phyloP scores from a whole-genome alignment of 2,797 vertebrate genomes.

The Diceros bicornis region DNA sequence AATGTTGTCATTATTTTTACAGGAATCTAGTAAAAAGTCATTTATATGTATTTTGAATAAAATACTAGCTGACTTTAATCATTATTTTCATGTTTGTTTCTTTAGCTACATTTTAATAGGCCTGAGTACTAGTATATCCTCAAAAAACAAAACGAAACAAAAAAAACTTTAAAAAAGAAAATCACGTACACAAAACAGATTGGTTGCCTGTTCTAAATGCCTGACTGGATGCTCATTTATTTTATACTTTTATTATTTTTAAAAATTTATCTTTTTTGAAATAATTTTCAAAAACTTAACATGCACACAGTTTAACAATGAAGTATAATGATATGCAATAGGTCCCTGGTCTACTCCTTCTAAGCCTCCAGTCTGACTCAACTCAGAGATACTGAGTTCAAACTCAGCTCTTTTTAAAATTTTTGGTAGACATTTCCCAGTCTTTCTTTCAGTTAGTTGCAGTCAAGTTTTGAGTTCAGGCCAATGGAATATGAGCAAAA shows the following conservation, averaged over 20 bases:
- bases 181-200: background rate
- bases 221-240: background rate
- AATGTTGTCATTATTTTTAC: conserved; percentile 60
- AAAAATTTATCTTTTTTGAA: conserved; percentile 13
- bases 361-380: background rate
- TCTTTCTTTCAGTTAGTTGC: background rate
- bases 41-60: conserved; percentile 67
- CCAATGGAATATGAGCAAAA: background rate
- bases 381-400: background rate
- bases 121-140: background rate
- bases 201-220: background rate
- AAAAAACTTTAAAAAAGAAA: conserved; percentile 10
- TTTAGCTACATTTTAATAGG: conserved; percentile 54
- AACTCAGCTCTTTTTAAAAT: background rate
- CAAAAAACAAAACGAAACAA: background rate
- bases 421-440: background rate
- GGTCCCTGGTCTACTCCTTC: background rate
- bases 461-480: background rate
- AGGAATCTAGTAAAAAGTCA: conserved; percentile 46
- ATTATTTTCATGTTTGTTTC: conserved; percentile 43
- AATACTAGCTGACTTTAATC: conserved; percentile 40
- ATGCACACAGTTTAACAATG: background rate
- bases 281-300: background rate
- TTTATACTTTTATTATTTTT: background rate
- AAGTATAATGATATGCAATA: background rate